Evolutionary conservation across 2,113 vertebrate species (phyloP).

Genomic region (Microtus oregoni): DNA sequence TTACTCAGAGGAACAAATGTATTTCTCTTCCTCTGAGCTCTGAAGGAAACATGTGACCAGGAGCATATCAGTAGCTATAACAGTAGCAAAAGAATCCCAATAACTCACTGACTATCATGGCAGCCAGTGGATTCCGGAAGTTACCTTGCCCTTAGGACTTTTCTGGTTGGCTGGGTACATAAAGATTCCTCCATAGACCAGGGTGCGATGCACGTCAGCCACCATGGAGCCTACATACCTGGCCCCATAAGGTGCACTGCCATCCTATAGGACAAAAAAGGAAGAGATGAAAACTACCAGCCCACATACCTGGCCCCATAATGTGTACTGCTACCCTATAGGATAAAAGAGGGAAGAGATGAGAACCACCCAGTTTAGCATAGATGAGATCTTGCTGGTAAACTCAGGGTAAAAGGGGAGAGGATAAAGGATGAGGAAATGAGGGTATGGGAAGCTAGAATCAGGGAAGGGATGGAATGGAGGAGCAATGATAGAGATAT

Average conservation of each 20-base stretch:
- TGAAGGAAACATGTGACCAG: not conserved
- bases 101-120: constrained; percentile 73
- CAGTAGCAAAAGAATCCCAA: not conserved
- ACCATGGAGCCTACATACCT: constrained; percentile 99
- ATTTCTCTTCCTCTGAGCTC: not conserved
- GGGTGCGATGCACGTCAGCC: constrained; percentile 96
- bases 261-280: constrained; percentile 74
- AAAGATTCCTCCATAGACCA: constrained; percentile 98
- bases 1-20: not conserved
- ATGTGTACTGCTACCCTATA: constrained; percentile 88
- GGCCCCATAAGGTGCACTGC: constrained; percentile 93
- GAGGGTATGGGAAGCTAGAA: too few species aligned
- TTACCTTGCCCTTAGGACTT: constrained; percentile 98
- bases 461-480: too few species aligned
- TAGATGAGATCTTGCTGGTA: too few species aligned
- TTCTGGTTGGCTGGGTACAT: constrained; percentile 97
- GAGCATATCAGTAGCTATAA: not conserved
- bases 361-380: not conserved
- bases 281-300: constrained; percentile 70
- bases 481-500: too few species aligned
- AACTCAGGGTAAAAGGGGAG: too few species aligned
- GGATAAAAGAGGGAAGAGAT: not conserved
- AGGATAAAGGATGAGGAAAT: too few species aligned
- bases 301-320: constrained; percentile 96
- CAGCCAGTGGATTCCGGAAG: not conserved